These are phyloP conservation scores for Pleuronectes platessa DNA, from an alignment of 2,113 vertebrate genomes.

Conservation along the genomic window DNA sequence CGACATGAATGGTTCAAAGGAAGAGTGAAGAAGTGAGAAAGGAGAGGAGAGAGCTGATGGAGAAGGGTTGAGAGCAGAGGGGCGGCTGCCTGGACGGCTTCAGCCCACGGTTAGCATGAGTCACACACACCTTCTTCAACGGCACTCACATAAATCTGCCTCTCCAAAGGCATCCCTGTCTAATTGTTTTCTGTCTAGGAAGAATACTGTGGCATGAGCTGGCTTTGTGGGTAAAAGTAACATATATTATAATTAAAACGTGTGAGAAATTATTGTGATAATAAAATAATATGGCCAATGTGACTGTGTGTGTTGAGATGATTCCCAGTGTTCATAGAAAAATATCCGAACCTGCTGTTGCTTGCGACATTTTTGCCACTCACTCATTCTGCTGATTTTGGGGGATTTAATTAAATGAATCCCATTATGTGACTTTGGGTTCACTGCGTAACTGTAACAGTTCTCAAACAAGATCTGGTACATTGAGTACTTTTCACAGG, in stretches of 20 bases:
- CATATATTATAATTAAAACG: neutral
- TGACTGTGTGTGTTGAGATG: neutral
- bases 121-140: conserved; percentile 58
- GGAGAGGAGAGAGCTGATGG: conserved; percentile 18
- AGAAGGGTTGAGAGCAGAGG: conserved; percentile 48
- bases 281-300: neutral
- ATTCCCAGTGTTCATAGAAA: neutral
- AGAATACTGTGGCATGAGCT: conserved; percentile 5
- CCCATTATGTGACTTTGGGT: neutral
- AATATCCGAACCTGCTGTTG: neutral
- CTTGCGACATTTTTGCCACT: neutral
- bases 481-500: neutral
- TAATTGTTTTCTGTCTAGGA: conserved; percentile 50
- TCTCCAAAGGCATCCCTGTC: conserved; percentile 2
- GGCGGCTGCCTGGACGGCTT: conserved; percentile 50
- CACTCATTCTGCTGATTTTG: neutral
- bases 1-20: conserved; percentile 35
- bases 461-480: neutral
- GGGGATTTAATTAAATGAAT: neutral
- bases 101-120: conserved; percentile 61
- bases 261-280: neutral
- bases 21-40: conserved; percentile 25
- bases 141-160: conserved; percentile 30
- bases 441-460: neutral
- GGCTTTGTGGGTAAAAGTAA: neutral